Evolutionary conservation across 2,888 invertebrate genomes (phyloP).

Genomic region (Drosophila acutilabella): DNA sequence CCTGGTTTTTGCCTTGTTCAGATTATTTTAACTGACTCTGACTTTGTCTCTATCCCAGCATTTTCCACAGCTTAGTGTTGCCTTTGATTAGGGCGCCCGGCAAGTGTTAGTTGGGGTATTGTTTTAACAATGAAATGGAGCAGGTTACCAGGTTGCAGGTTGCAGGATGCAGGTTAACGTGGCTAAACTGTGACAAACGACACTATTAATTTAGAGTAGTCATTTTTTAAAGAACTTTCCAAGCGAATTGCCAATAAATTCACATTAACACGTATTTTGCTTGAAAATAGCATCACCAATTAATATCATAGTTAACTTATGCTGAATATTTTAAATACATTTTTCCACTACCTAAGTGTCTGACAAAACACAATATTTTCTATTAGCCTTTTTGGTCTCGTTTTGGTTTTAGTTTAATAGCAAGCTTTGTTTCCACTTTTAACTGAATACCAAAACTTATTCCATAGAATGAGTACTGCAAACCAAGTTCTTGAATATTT

Average conservation of each 20-base stretch:
- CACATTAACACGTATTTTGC: no score
- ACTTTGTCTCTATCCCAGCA: slow-evolving; percentile 7
- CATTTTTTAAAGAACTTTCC: slow-evolving; percentile 18
- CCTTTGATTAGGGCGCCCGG: slow-evolving; percentile 69
- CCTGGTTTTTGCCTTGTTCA: slow-evolving; percentile 32
- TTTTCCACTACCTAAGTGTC: no score
- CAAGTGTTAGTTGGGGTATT: slow-evolving; percentile 65
- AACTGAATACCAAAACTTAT: no score
- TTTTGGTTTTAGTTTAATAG: no score
- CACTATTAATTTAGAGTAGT: slow-evolving; percentile 42
- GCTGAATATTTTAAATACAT: no score
- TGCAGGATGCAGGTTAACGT: slow-evolving; percentile 31
- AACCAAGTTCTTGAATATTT: no score
- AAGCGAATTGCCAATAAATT: slow-evolving; percentile 4
- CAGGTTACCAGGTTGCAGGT: slow-evolving; percentile 1
- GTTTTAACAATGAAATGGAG: slow-evolving; percentile 41
- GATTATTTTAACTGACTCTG: slow-evolving; percentile 7
- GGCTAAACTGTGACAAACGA: slow-evolving; percentile 35
- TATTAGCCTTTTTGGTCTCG: no score
- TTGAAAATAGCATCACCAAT: no score
- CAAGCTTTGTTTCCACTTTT: no score
- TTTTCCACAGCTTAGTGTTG: slow-evolving; percentile 62
- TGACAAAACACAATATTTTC: no score
- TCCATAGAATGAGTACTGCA: no score
- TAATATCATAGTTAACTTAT: no score